These are phyloP conservation scores for Ceuthmochares aereus DNA, from an alignment of 2,113 vertebrate genomes.

Conservation along the genomic window DNA sequence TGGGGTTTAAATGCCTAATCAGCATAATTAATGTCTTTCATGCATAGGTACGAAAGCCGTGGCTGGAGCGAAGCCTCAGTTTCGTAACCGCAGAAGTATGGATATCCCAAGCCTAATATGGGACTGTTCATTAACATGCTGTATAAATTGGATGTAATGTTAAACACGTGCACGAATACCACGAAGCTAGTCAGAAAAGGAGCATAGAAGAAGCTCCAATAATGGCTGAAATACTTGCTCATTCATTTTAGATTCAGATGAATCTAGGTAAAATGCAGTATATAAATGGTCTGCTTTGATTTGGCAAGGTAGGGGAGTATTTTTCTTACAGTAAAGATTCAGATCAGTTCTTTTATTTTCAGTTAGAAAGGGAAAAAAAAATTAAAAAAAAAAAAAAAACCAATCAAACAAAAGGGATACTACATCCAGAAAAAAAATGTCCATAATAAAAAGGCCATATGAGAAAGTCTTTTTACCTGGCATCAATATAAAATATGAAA, in stretches of 20 bases:
- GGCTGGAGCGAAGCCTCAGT: constrained; percentile 31
- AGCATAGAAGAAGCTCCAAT: background rate
- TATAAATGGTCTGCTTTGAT: constrained; percentile 7
- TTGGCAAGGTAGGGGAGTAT: background rate
- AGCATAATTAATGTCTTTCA: constrained; percentile 65
- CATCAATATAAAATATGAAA: background rate
- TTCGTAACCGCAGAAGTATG: constrained; percentile 52
- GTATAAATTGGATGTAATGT: constrained; percentile 70
- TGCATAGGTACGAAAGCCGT: constrained; percentile 41
- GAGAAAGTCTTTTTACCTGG: background rate
- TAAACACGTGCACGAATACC: constrained; percentile 61
- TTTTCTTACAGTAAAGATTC: constrained; percentile 43
- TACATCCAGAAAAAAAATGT: constrained; percentile 19
- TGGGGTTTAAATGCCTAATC: constrained; percentile 67
- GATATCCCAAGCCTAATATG: constrained; percentile 16
- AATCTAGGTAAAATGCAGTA: constrained; percentile 47
- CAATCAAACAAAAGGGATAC: background rate
- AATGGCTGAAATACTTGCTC: constrained; percentile 51
- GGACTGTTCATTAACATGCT: constrained; percentile 67
- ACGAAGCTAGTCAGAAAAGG: constrained; percentile 32
- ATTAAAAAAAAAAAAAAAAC: no score
- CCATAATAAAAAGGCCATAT: background rate
- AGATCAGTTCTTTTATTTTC: constrained; percentile 47
- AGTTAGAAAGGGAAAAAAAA: constrained; percentile 8
- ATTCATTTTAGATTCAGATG: constrained; percentile 61